Evolutionary conservation across 1,140 invertebrate species (phyloP).

Genomic region (Drosophila athabasca): DNA sequence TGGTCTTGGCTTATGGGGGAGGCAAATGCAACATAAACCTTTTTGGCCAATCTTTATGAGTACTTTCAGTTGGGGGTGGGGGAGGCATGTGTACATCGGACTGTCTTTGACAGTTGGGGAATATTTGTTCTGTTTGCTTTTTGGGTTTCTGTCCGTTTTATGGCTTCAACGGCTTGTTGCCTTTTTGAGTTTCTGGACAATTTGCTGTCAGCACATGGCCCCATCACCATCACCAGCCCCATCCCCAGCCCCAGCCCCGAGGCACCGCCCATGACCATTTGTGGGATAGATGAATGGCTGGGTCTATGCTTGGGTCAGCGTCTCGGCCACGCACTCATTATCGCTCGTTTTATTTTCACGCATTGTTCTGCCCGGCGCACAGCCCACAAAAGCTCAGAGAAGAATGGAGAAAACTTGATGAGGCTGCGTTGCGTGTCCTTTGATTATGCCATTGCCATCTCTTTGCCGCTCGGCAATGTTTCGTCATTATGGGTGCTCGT

Average conservation of each 20-base stretch:
- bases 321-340: slow-evolving; percentile 69
- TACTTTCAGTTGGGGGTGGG: slow-evolving; percentile 10
- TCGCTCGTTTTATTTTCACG: slow-evolving; percentile 69
- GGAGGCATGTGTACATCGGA: neutral
- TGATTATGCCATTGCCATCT: slow-evolving; percentile 62
- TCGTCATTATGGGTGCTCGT: slow-evolving; percentile 71
- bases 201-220: slow-evolving; percentile 45
- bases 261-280: neutral
- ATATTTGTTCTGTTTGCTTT: slow-evolving; percentile 4
- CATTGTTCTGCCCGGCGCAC: slow-evolving; percentile 52
- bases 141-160: slow-evolving; percentile 54
- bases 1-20: neutral
- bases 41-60: slow-evolving; percentile 27
- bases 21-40: slow-evolving; percentile 14
- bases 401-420: slow-evolving; percentile 58
- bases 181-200: slow-evolving; percentile 61
- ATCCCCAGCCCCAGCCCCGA: too few relatives aligned
- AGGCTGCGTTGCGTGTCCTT: slow-evolving; percentile 74
- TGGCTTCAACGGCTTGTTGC: slow-evolving; percentile 70
- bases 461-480: slow-evolving; percentile 36
- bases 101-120: slow-evolving; percentile 51
- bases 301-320: slow-evolving; percentile 51
- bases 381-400: slow-evolving; percentile 7
- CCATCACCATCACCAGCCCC: neutral
- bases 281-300: slow-evolving; percentile 21